A percentile compares a stretch with the other conserved stretches of the same genome.
Conservation (phyloP, 2,113 vertebrate species). For the Sylvilagus bachmani region DNA sequence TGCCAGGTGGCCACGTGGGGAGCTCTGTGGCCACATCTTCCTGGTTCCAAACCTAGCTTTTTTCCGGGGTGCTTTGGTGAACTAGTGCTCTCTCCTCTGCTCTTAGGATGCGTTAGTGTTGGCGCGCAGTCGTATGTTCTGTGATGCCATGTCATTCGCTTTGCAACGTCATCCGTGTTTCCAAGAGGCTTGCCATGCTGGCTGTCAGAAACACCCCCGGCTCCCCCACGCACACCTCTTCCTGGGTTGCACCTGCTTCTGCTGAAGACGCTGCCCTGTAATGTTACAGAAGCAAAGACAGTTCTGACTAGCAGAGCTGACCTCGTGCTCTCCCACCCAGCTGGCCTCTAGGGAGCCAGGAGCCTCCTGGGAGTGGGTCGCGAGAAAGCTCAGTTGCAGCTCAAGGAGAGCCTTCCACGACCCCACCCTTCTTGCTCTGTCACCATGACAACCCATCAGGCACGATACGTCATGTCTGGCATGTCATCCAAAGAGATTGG, state of each 20-base stretch:
- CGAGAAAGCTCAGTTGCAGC: not conserved
- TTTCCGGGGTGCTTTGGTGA: too few species aligned
- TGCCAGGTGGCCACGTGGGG: fast-evolving
- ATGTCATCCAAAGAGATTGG: not conserved
- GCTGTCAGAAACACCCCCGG: not conserved
- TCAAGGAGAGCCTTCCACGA: not conserved
- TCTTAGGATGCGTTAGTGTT: fast-evolving
- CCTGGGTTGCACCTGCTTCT: not conserved
- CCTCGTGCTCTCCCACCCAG: fast-evolving
- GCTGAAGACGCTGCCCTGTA: not conserved
- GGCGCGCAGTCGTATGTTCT: not conserved
- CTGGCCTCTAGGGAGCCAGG: not conserved
- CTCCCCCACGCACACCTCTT: not conserved
- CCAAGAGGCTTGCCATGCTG: not conserved
- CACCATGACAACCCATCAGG: fast-evolving
- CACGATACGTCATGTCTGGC: fast-evolving
- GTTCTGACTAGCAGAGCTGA: not conserved
- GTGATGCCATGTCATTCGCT: not conserved
- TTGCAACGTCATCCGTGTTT: not conserved
- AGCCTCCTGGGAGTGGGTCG: too few species aligned
- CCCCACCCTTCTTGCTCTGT: not conserved
- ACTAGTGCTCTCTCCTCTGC: not conserved
- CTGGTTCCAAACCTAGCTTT: not conserved
- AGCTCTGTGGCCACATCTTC: not conserved
- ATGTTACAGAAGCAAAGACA: not conserved